These are phyloP conservation scores for Miichthys miiuy DNA, from an alignment of 2,797 vertebrate genomes.

Conservation along the genomic window DNA sequence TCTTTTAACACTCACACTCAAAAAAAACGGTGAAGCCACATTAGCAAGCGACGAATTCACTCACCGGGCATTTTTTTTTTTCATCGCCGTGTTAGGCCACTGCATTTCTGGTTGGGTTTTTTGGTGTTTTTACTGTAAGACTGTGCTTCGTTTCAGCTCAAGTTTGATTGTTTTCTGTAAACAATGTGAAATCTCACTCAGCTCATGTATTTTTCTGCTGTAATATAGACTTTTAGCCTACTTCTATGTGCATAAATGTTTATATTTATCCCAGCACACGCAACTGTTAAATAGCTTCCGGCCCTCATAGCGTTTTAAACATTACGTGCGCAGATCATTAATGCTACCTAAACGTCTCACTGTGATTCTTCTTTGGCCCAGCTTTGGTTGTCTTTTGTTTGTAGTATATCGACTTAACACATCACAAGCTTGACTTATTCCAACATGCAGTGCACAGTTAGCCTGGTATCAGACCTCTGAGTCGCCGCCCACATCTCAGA, in stretches of 20 bases:
- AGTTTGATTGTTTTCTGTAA: slow-evolving; percentile 64
- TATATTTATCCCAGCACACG: slow-evolving; percentile 70
- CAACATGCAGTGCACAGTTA: slow-evolving; percentile 14
- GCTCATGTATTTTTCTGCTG: slow-evolving; percentile 70
- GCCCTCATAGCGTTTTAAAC: slow-evolving; percentile 37
- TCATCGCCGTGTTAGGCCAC: slow-evolving; percentile 30
- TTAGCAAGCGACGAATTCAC: slow-evolving; percentile 61
- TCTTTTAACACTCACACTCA: slow-evolving; percentile 37
- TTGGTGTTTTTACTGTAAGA: slow-evolving; percentile 47
- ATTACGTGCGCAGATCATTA: slow-evolving; percentile 40
- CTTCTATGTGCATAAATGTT: slow-evolving; percentile 72
- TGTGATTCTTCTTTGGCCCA: slow-evolving; percentile 23
- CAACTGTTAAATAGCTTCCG: slow-evolving; percentile 43
- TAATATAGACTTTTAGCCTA: slow-evolving; percentile 69
- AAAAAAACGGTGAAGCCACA: slow-evolving; percentile 71
- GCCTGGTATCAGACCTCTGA: slow-evolving; percentile 19
- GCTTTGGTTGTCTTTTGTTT: slow-evolving; percentile 15
- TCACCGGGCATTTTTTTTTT: slow-evolving; percentile 10
- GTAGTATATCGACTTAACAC: slow-evolving; percentile 1
- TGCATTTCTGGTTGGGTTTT: background rate
- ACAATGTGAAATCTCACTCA: slow-evolving; percentile 70
- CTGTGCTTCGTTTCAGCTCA: slow-evolving; percentile 50
- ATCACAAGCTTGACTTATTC: slow-evolving; percentile 10
- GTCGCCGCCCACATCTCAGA: background rate
- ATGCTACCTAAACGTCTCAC: slow-evolving; percentile 9